A percentile compares a stretch with the other conserved stretches of the same genome.
Evolutionary conservation across 2,797 vertebrate species (phyloP).

Genomic region (Hipposideros larvatus): DNA sequence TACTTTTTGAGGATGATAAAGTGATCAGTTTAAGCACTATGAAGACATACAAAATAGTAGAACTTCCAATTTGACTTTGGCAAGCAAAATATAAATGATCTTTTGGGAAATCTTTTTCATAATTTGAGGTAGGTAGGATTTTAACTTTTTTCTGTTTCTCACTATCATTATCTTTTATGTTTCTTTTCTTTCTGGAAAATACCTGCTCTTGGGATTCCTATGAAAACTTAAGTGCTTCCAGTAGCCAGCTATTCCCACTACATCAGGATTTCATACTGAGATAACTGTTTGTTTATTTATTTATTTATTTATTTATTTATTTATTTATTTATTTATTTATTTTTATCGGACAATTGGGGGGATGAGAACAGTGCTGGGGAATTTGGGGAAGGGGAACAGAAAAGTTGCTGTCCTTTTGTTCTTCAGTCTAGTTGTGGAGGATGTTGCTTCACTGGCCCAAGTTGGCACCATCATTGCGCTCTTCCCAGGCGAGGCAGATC

Average conservation of each 20-base stretch:
- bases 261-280: background rate
- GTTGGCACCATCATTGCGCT: no score
- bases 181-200: constrained; percentile 24
- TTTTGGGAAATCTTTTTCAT: background rate
- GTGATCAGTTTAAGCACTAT: background rate
- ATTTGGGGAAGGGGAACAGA: no score
- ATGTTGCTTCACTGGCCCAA: no score
- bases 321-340: no score
- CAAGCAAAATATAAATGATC: background rate
- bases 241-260: background rate
- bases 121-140: background rate
- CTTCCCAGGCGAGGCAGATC: no score
- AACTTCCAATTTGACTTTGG: background rate
- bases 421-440: no score
- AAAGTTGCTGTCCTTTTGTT: no score
- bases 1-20: background rate
- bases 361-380: no score
- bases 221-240: constrained; percentile 38
- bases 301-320: no score
- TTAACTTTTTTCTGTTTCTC: background rate
- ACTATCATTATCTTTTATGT: background rate
- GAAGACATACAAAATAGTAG: background rate
- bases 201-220: background rate
- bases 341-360: no score
- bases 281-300: background rate